phyloP scores from a whole-genome alignment of 2,797 vertebrate genomes.

The Sitta carolinensis region DNA sequence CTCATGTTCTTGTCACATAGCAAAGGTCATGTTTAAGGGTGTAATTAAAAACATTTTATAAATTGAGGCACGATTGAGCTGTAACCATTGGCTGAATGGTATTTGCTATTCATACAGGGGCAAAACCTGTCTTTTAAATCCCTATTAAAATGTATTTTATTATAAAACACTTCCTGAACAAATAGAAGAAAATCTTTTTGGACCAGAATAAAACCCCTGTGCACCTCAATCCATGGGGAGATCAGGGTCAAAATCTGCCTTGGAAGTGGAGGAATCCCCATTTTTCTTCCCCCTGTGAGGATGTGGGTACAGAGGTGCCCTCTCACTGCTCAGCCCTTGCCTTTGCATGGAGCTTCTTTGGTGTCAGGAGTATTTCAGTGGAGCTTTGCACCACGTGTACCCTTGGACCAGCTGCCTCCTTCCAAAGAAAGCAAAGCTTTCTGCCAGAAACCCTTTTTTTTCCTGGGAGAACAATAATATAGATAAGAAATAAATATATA shows the following conservation, averaged over 20 bases:
- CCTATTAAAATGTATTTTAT: fast-evolving
- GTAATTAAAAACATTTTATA: not conserved
- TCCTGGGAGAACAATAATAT: not conserved
- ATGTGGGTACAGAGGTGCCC: not conserved
- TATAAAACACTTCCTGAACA: not conserved
- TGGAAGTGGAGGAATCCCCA: too few species aligned
- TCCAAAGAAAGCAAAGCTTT: not conserved
- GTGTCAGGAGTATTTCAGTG: not conserved
- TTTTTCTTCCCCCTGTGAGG: not conserved
- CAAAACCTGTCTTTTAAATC: not conserved
- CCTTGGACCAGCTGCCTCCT: not conserved
- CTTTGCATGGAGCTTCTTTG: not conserved
- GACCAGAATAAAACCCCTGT: not conserved
- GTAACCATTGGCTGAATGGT: not conserved
- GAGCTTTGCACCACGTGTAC: not conserved
- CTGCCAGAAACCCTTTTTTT: not conserved
- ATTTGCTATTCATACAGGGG: not conserved
- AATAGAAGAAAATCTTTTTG: not conserved
- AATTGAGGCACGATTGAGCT: not conserved
- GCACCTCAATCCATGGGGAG: not conserved
- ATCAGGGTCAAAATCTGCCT: not conserved
- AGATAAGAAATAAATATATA: not conserved
- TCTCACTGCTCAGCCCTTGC: not conserved
- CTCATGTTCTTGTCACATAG: fast-evolving
- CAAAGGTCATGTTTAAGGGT: not conserved